Base-by-base conservation (phyloP, 2,888 invertebrate genomes). In the Drosophila setosimentum region DNA sequence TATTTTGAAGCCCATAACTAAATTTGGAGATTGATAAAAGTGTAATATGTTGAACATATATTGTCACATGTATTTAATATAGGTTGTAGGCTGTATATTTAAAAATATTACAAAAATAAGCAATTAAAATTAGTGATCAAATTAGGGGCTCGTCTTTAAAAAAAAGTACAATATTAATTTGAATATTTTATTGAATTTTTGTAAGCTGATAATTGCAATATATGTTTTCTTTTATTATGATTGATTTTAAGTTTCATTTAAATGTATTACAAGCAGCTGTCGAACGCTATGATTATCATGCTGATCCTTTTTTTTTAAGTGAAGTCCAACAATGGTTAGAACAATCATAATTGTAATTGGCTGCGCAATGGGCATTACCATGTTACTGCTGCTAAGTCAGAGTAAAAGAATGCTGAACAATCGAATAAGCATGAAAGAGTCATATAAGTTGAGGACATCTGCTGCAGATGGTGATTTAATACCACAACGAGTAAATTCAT, bases 261-360 rank as follows among this genome's bases (percentile, higher is more conserved):
- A 21, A 24, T 45, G 24, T 24, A 16, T 35, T 29, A n/a, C 18
- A 2, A 30, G 11, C 18, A n/a, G 7, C 30, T 32, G 45, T 45
- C 4, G 18, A 6, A 49, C 0, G 29, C 29, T 16, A 2, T 62
- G 13, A 33, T 11, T 18, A 11, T 53, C 51, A 5, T 62, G 76
- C 29, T 42, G 21, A 6, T 2, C n/a, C 24, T 45, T 65, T 54
- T 73, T 37, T 60, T 68, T 50, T 57, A 53, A 53, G 27, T 42
- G 24, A 55, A 27, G 7, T 18, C 24, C 1, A 32, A 33, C 65
- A 78, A 85, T 90, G 91, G 73, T 62, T 21, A 89, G 53, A 72
- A 65, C 51, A 66, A 81, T 89, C 55, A 72, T 74, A 83, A 69
- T 86, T 68, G 40, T 78, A 50, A 67, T 81, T 78, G 78, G 62